phyloP scores from a whole-genome alignment of 2,113 vertebrate species.

The Anoura caudifer region DNA sequence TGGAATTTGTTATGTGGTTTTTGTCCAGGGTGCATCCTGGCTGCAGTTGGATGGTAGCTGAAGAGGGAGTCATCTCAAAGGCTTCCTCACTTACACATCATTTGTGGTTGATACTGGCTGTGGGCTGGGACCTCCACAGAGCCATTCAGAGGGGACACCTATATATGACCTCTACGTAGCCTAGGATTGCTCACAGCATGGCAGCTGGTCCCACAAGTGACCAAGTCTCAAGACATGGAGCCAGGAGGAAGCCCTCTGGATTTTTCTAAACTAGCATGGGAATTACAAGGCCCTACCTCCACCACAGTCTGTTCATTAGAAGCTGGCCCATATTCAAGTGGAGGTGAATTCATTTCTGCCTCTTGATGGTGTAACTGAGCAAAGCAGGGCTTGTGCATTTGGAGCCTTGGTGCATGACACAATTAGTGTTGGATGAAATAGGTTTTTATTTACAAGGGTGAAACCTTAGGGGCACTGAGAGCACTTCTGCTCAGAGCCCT shows the following conservation, averaged over 20 bases:
- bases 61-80: no score
- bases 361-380: background rate
- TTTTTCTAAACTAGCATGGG: background rate
- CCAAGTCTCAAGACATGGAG: background rate
- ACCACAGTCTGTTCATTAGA: background rate
- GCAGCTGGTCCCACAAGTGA: background rate
- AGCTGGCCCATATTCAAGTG: background rate
- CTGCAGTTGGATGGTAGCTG: background rate
- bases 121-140: background rate
- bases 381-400: no score
- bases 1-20: background rate
- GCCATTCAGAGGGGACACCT: background rate
- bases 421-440: no score
- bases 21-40: background rate
- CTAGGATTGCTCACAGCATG: background rate
- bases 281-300: background rate
- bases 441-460: no score
- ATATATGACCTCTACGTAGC: background rate
- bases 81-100: no score
- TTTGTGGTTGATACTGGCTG: background rate
- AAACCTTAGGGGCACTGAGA: no score
- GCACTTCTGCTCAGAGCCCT: no score
- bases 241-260: rapidly evolving
- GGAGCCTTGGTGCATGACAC: no score
- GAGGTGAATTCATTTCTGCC: background rate